Conservation (phyloP, 2,797 vertebrate genomes). For the Melanogrammus aeglefinus region DNA sequence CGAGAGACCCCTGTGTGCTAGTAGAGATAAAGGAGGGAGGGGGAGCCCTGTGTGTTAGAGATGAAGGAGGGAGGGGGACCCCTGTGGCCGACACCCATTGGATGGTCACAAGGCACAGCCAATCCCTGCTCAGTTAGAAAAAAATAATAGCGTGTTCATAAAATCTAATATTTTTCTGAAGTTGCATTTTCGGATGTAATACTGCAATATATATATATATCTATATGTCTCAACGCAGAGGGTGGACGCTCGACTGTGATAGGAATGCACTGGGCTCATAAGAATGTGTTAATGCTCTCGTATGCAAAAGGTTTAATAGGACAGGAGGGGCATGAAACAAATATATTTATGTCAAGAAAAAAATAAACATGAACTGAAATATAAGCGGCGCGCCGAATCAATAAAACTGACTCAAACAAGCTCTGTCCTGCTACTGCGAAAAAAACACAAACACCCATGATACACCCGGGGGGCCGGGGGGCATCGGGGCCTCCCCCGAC, state of each 20-base stretch:
- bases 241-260: no score
- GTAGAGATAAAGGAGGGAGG: slow-evolving; percentile 26
- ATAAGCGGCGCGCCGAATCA: neutral
- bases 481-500: slow-evolving; percentile 26
- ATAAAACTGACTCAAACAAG: neutral
- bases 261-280: no score
- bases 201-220: neutral
- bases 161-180: neutral
- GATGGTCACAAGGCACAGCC: neutral
- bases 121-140: neutral
- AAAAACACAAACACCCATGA: slow-evolving; percentile 41
- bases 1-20: slow-evolving; percentile 54
- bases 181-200: neutral
- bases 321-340: slow-evolving; percentile 12
- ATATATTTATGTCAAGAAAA: neutral
- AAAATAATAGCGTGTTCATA: neutral
- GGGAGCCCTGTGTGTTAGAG: slow-evolving; percentile 30
- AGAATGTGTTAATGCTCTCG: no score
- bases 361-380: neutral
- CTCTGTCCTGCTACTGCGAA: neutral
- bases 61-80: slow-evolving; percentile 24
- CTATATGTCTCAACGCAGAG: no score
- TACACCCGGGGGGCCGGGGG: slow-evolving; percentile 35
- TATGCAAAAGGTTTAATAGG: no score
- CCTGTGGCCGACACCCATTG: neutral